These are phyloP conservation scores for Heterocephalus glaber DNA, from an alignment of 2,113 vertebrate species.

Conservation along the genomic window DNA sequence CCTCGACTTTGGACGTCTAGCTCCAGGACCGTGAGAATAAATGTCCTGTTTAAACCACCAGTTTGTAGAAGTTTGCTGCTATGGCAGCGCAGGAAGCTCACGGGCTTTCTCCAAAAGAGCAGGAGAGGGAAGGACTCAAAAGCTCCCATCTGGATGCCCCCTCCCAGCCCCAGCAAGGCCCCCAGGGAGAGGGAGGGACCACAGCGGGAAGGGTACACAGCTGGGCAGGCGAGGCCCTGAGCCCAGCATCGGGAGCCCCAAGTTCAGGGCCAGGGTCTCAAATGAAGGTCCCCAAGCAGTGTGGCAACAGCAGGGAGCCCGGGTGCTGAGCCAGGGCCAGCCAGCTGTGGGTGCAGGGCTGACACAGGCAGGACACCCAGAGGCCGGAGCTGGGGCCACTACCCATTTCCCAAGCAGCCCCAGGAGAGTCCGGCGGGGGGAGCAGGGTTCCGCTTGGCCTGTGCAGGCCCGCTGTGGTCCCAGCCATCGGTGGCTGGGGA, in stretches of 20 bases:
- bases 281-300: background rate
- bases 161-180: background rate
- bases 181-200: background rate
- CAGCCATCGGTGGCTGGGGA: background rate
- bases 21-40: accelerated
- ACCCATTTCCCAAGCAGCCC: background rate
- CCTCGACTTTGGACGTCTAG: background rate
- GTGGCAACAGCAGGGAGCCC: background rate
- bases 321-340: accelerated
- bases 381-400: too few species aligned
- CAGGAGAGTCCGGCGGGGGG: background rate
- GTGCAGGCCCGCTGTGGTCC: background rate
- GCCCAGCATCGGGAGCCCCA: background rate
- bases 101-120: background rate
- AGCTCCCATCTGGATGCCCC: too few species aligned
- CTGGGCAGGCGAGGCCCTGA: accelerated
- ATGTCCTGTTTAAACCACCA: background rate
- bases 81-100: accelerated
- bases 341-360: background rate
- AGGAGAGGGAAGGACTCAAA: background rate
- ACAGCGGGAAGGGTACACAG: accelerated
- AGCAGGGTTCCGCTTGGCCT: background rate
- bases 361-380: background rate
- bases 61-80: background rate
- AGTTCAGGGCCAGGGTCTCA: accelerated